phyloP scores from a whole-genome alignment of 2,888 invertebrate genomes.

The Epicampocera succincta region DNA sequence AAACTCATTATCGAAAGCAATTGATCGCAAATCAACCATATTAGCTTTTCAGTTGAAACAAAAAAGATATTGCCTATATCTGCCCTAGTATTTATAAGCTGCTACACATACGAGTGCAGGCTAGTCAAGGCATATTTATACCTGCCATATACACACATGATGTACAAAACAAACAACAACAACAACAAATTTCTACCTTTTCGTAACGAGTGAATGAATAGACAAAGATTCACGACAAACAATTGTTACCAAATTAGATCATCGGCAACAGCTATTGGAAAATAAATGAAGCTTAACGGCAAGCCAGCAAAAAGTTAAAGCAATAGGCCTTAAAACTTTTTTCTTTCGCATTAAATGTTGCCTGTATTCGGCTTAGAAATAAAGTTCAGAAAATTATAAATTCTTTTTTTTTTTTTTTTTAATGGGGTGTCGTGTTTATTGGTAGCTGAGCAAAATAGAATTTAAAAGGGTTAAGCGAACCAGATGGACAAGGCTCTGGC shows the following conservation, averaged over 20 bases:
- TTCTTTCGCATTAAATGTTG: background rate
- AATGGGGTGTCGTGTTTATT: no score
- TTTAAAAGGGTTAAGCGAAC: no score
- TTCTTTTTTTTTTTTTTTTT: no score
- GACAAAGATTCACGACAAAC: constrained; percentile 77
- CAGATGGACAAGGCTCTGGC: no score
- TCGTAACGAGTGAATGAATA: constrained; percentile 63
- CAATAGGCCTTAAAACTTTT: constrained; percentile 17
- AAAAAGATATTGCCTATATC: background rate
- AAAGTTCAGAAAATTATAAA: no score
- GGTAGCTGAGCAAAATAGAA: no score
- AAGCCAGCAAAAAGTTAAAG: background rate
- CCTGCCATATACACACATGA: constrained; percentile 45
- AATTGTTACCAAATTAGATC: constrained; percentile 81
- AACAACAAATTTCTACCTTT: constrained; percentile 53
- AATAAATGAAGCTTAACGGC: constrained; percentile 17
- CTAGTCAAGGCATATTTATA: background rate
- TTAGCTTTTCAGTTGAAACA: constrained; percentile 65
- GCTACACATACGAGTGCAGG: background rate
- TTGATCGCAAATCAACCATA: constrained; percentile 75
- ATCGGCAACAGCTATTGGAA: constrained; percentile 73
- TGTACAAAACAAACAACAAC: constrained; percentile 15
- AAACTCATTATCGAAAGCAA: constrained; percentile 80
- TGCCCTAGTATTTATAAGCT: background rate
- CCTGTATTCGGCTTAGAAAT: no score